A percentile compares a stretch with the other conserved stretches of the same genome.
These are phyloP conservation scores for Lepidurus apus DNA, from an alignment of 1,140 invertebrate species.

Conservation along the genomic window DNA sequence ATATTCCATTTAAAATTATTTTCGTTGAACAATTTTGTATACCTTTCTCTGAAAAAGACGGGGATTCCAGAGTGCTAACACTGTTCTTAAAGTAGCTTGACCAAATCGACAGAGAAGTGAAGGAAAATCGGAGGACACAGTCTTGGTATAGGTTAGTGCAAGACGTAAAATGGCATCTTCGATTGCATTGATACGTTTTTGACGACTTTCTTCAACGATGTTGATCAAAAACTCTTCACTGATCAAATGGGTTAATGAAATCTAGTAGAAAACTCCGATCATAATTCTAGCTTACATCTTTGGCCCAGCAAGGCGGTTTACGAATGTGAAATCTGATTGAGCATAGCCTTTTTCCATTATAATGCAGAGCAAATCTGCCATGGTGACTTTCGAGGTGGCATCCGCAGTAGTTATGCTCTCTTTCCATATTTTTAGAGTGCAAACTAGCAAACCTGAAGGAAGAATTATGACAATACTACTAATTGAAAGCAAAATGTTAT, in stretches of 20 bases:
- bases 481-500: no score
- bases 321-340: not conserved
- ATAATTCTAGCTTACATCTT: not conserved
- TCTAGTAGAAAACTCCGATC: not conserved
- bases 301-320: not conserved
- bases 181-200: not conserved
- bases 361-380: not conserved
- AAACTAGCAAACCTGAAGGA: not conserved
- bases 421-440: not conserved
- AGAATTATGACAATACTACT: not conserved
- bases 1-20: not conserved
- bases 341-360: not conserved
- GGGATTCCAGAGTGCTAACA: not conserved
- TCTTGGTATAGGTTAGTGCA: not conserved
- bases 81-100: not conserved
- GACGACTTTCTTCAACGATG: not conserved
- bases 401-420: not conserved
- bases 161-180: slow-evolving; percentile 2
- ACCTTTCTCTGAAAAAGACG: not conserved
- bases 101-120: not conserved
- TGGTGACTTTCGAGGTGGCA: not conserved
- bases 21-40: not conserved
- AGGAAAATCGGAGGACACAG: not conserved
- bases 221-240: not conserved
- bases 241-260: not conserved